phyloP scores from a whole-genome alignment of 2,888 invertebrate species.

The Polietes domitor region DNA sequence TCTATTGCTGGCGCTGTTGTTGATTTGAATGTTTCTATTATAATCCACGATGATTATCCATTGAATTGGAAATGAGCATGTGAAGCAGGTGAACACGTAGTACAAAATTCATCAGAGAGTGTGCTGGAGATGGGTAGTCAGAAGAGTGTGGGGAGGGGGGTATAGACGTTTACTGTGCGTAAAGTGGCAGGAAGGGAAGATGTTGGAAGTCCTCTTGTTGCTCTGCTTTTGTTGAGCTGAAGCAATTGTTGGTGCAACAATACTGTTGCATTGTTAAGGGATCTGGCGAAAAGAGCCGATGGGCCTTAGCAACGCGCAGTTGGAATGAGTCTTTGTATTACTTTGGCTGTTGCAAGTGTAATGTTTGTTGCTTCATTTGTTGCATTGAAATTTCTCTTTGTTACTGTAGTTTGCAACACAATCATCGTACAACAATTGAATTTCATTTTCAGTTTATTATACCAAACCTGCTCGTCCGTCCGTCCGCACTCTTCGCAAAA shows the following conservation, averaged over 20 bases:
- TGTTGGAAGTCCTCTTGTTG: constrained; percentile 46
- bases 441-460: constrained; percentile 51
- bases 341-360: constrained; percentile 40
- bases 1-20: constrained; percentile 2
- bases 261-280: constrained; percentile 58
- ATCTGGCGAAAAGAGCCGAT: constrained; percentile 57
- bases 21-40: constrained; percentile 56
- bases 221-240: constrained; percentile 25
- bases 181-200: constrained; percentile 16
- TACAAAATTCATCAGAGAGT: constrained; percentile 21
- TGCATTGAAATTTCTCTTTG: constrained; percentile 42
- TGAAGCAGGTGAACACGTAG: constrained; percentile 57
- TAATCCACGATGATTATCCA: constrained; percentile 77
- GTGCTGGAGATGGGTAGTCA: neutral
- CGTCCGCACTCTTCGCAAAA: neutral
- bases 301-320: constrained; percentile 54
- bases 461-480: constrained; percentile 17
- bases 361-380: constrained; percentile 55
- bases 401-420: constrained; percentile 4
- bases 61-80: constrained; percentile 77
- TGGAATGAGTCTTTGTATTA: constrained; percentile 32
- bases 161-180: neutral
- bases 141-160: neutral
- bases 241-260: constrained; percentile 13
- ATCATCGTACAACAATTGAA: constrained; percentile 45